These are phyloP conservation scores for Coryphaenoides rupestris DNA, from an alignment of 2,113 vertebrate genomes.

Conservation along the genomic window DNA sequence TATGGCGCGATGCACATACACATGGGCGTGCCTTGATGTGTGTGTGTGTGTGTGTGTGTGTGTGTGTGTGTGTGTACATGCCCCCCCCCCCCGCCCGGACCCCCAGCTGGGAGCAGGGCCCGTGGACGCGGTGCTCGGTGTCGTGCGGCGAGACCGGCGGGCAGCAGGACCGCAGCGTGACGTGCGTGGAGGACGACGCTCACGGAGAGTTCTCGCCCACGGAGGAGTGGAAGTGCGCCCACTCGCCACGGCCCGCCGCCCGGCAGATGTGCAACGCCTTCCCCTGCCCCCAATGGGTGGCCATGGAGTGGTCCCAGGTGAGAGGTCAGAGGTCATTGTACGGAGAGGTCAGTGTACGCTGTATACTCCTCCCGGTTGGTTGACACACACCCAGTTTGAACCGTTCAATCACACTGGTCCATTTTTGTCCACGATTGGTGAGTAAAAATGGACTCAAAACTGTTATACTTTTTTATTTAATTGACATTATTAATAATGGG, in stretches of 20 bases:
- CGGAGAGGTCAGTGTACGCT: too few species aligned
- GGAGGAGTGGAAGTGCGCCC: slow-evolving; percentile 94
- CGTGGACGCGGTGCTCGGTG: slow-evolving; percentile 89
- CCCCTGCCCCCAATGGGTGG: slow-evolving; percentile 88
- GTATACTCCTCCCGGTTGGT: too few species aligned
- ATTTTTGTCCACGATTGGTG: too few species aligned
- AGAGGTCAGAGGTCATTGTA: too few species aligned
- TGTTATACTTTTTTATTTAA: too few species aligned
- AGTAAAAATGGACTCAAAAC: too few species aligned
- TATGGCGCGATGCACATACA: too few species aligned
- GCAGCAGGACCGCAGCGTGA: slow-evolving; percentile 83
- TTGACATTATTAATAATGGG: too few species aligned
- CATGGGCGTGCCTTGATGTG: background rate
- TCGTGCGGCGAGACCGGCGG: slow-evolving; percentile 83
- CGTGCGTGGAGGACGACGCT: slow-evolving; percentile 88
- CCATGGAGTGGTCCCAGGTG: slow-evolving; percentile 96
- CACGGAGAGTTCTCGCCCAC: slow-evolving; percentile 82
- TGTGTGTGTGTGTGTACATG: background rate
- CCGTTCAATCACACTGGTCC: too few species aligned
- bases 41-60: background rate
- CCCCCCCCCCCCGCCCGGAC: too few species aligned
- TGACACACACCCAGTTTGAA: too few species aligned
- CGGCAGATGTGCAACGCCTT: slow-evolving; percentile 86
- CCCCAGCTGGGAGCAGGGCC: slow-evolving; percentile 89
- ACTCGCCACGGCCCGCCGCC: slow-evolving; percentile 79